Base-by-base conservation (phyloP, 2,797 vertebrate genomes). In the Aldrovandia affinis region DNA sequence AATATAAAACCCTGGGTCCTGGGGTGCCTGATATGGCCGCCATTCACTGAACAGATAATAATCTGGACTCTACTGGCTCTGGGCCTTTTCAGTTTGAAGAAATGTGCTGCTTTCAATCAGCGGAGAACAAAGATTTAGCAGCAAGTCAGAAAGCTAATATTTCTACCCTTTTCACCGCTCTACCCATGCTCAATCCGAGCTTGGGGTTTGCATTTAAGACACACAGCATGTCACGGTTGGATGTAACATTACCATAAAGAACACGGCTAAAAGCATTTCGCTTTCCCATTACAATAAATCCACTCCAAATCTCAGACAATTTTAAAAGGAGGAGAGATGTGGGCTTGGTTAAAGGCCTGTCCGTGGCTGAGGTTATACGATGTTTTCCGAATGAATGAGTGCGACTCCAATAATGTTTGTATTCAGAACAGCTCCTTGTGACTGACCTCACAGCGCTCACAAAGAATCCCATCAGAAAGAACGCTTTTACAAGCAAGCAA, bases 221-320 rank as follows among this genome's bases (percentile, higher is more conserved):
- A 36, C 0, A 70, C 65, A 1, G 30, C 39, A 42, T 25, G 70
- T 75, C 70, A 75, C 44, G 22, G n/a, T n/a, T n/a, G n/a, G 70
- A 75, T 28, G 39, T 22, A 75, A 75, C 39, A 44, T 44, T 44
- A 75, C 39, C 70, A 75, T 75, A n/a, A 44, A 75, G 20, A 28
- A 75, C 22, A 44, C 20, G 39, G 39, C 70, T 75, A 75, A 75
- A 75, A 75, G 70, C 70, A 75, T 75, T 36, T 75, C 44, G 70
- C 39, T 18, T 44, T 39, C 39, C 70, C 70, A 75, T 75, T 75
- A 75, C 39, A 12, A 44, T 75, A 75, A 75, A 75, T 75, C 70
- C 12, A 15, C 70, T 75, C 70, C 33, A 9, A 75, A 42, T n/a
- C 70, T 39, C 9, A 25, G 70, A 25, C 70, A 1, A 75, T 75